Evolutionary conservation across 2,888 invertebrate genomes (phyloP).

Genomic region (Ecdyonurus torrentis): DNA sequence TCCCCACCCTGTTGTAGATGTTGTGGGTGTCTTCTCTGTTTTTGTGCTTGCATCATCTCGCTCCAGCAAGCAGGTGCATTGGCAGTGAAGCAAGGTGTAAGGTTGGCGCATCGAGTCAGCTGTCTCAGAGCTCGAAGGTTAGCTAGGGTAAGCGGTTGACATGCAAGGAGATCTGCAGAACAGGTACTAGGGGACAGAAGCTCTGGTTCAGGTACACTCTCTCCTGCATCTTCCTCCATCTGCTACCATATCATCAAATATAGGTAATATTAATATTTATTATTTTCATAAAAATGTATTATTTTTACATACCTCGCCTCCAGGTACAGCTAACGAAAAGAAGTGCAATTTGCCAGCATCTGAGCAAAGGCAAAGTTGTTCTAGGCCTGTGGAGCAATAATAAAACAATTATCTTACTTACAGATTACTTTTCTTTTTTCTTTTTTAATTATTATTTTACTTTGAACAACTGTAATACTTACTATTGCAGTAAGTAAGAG

Average conservation of each 20-base stretch:
- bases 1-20: slow-evolving; percentile 46
- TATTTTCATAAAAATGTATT: too few species aligned
- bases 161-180: background rate
- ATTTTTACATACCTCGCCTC: background rate
- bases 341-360: slow-evolving; percentile 66
- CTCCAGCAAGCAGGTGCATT: slow-evolving; percentile 90
- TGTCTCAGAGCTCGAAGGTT: slow-evolving; percentile 46
- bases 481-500: slow-evolving; percentile 73
- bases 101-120: slow-evolving; percentile 57
- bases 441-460: background rate
- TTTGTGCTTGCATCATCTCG: slow-evolving; percentile 79
- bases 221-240: slow-evolving; percentile 11
- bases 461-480: too few species aligned
- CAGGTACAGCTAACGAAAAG: slow-evolving; percentile 38
- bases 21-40: slow-evolving; percentile 76
- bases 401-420: background rate
- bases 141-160: slow-evolving; percentile 21
- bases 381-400: slow-evolving; percentile 37
- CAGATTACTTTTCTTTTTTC: too few species aligned
- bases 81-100: slow-evolving; percentile 56
- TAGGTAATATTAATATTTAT: too few species aligned
- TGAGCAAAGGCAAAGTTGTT: slow-evolving; percentile 71
- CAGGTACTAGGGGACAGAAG: background rate
- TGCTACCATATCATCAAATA: too few species aligned
- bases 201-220: slow-evolving; percentile 1